Conservation (phyloP, 2,797 vertebrate genomes). For the Toxotes lorentzi region DNA sequence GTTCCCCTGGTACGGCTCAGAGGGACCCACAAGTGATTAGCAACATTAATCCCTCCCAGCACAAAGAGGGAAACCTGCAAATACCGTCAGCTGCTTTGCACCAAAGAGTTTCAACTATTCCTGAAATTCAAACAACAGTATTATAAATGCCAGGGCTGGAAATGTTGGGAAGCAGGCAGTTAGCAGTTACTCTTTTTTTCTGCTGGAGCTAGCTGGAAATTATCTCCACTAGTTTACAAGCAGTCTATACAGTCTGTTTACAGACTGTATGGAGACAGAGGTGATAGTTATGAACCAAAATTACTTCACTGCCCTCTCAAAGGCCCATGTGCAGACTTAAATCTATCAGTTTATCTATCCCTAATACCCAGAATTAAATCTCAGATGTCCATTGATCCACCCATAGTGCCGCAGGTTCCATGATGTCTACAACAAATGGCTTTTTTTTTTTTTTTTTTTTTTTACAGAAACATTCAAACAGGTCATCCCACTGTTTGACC, state of each 20-base stretch:
- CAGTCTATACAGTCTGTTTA: too few species aligned
- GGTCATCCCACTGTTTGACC: slow-evolving; percentile 40
- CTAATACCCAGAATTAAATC: background rate
- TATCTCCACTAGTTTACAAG: background rate
- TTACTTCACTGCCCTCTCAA: background rate
- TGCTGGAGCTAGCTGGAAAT: background rate
- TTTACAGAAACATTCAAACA: slow-evolving; percentile 20
- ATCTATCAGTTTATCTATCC: background rate
- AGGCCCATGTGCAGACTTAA: background rate
- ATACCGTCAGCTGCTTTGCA: slow-evolving; percentile 50
- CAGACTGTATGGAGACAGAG: background rate
- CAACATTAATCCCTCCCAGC: slow-evolving; percentile 69
- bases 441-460: slow-evolving; percentile 21
- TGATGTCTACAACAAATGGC: background rate
- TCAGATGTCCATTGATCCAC: background rate
- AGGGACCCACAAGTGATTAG: slow-evolving; percentile 66
- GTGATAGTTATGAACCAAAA: background rate
- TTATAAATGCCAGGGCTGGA: slow-evolving; percentile 10
- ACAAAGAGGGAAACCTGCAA: slow-evolving; percentile 65
- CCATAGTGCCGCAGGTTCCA: background rate
- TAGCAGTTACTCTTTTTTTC: background rate
- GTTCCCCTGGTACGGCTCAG: slow-evolving; percentile 53
- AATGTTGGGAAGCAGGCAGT: slow-evolving; percentile 1
- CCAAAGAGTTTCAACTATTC: slow-evolving; percentile 51
- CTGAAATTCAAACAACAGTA: slow-evolving; percentile 38